Conservation (phyloP, 2,113 vertebrate species). For the Bothrops jararaca region DNA sequence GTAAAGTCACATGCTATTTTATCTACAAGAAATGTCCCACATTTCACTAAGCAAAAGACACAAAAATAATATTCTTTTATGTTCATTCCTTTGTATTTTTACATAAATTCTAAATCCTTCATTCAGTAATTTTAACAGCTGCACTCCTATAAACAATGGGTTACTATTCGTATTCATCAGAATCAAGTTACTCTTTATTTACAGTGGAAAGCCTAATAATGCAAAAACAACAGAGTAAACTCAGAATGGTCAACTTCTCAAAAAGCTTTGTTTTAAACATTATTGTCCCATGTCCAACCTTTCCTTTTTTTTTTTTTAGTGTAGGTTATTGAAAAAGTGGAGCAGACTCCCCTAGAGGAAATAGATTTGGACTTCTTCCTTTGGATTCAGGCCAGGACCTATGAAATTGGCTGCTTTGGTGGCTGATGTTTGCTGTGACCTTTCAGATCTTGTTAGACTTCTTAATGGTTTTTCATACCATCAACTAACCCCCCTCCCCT, state of each 20-base stretch:
- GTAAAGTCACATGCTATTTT: conserved; percentile 22
- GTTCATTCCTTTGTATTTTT: neutral
- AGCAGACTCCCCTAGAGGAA: neutral
- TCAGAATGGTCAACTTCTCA: neutral
- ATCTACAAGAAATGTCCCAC: conserved; percentile 11
- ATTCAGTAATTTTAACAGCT: neutral
- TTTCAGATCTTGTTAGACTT: neutral
- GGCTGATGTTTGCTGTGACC: neutral
- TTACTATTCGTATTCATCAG: neutral
- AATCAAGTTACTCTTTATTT: neutral
- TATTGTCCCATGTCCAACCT: neutral
- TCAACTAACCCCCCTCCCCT: neutral
- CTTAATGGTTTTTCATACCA: neutral
- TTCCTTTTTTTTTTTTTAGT: neutral
- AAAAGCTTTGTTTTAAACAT: neutral
- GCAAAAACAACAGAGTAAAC: neutral
- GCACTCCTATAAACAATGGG: neutral
- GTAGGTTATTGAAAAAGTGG: neutral
- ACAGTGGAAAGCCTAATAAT: neutral
- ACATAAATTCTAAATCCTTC: neutral
- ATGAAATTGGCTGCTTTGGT: neutral
- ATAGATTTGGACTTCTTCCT: neutral
- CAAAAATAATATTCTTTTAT: neutral
- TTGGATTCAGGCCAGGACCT: neutral
- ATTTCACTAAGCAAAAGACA: conserved; percentile 4